Evolutionary conservation across 2,797 vertebrate species (phyloP).

Genomic region (Gobionotothen gibberifrons): DNA sequence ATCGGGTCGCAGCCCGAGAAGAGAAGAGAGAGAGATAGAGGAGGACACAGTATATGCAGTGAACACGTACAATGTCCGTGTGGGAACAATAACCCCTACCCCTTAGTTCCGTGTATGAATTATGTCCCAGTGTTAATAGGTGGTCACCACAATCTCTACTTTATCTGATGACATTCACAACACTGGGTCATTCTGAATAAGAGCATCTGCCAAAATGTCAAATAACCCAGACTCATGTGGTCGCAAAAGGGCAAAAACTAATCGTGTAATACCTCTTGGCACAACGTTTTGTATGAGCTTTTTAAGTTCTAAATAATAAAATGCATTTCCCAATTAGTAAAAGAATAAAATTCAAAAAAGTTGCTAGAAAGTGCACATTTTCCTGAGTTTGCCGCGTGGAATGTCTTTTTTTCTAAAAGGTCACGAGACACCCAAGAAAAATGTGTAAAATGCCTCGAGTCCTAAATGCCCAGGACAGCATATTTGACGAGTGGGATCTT

Average conservation of each 20-base stretch:
- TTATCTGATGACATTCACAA: slow-evolving; percentile 1
- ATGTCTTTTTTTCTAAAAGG: not conserved
- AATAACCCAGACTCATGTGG: no score
- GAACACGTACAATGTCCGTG: no score
- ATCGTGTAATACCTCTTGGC: not conserved
- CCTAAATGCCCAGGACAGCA: not conserved
- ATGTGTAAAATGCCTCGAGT: not conserved
- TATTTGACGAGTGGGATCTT: not conserved
- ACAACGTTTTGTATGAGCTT: not conserved
- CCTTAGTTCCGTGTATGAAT: no score
- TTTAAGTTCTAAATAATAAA: not conserved
- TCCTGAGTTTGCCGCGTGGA: not conserved
- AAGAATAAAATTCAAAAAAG: not conserved
- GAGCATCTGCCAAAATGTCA: not conserved
- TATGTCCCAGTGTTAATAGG: no score
- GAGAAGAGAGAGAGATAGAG: no score
- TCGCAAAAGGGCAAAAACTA: not conserved
- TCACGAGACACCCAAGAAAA: not conserved
- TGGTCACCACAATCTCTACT: no score
- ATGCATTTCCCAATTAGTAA: not conserved
- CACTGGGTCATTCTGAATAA: not conserved
- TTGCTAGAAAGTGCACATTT: not conserved
- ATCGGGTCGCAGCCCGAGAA: no score
- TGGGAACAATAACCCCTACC: no score
- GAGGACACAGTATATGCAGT: no score